These are phyloP conservation scores for Thymallus thymallus DNA, from an alignment of 2,113 vertebrate species.

Conservation along the genomic window DNA sequence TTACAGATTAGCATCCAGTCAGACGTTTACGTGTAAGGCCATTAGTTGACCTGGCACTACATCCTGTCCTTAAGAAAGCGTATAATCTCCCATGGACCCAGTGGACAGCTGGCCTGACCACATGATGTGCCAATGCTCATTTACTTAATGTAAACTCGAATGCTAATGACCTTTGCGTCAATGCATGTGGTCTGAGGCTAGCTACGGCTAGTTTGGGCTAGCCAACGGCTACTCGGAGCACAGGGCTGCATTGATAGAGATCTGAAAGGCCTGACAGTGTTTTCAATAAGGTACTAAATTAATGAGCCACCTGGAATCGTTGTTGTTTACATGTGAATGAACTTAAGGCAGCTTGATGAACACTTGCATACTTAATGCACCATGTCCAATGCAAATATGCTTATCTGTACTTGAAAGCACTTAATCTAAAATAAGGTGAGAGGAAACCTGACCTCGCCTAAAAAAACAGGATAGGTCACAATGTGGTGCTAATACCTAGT, in stretches of 20 bases:
- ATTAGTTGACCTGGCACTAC: constrained; percentile 46
- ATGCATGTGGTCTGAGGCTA: background rate
- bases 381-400: background rate
- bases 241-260: background rate
- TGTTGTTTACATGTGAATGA: no score
- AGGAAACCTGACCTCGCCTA: no score
- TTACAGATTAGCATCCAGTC: background rate
- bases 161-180: constrained; percentile 18
- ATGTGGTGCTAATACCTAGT: no score
- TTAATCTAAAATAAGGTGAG: background rate
- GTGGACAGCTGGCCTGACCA: constrained; percentile 1
- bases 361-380: no score
- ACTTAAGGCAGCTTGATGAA: no score
- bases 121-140: background rate
- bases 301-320: background rate
- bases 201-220: constrained; percentile 10
- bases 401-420: background rate
- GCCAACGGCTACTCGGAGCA: background rate
- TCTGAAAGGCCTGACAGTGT: background rate
- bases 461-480: no score
- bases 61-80: constrained; percentile 39
- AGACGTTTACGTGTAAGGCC: constrained; percentile 31
- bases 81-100: constrained; percentile 18
- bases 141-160: constrained; percentile 6
- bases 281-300: constrained; percentile 5